These are phyloP conservation scores for Sebastes oblongus DNA, from an alignment of 2,797 vertebrate species.

Conservation along the genomic window DNA sequence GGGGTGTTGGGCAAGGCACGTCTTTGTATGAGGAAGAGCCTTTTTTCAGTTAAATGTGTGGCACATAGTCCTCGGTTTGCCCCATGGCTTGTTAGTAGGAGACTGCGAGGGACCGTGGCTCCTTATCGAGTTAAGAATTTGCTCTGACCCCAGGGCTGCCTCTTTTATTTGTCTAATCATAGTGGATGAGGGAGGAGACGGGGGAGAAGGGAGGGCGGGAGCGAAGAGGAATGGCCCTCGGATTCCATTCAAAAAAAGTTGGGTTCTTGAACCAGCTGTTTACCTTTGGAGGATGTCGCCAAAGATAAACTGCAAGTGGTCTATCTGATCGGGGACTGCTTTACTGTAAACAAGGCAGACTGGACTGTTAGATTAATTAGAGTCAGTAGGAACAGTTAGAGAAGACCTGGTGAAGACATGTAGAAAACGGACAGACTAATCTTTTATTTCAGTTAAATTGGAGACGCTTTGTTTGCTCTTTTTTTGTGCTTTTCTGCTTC, in stretches of 20 bases:
- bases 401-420: constrained; percentile 16
- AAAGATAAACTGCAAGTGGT: constrained; percentile 82
- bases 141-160: constrained; percentile 68
- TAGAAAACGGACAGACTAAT: not conserved
- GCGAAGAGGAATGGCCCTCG: constrained; percentile 44
- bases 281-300: constrained; percentile 81
- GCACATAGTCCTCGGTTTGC: constrained; percentile 52
- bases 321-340: constrained; percentile 82
- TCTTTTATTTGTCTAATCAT: constrained; percentile 79
- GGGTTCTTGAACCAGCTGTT: constrained; percentile 74
- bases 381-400: constrained; percentile 38
- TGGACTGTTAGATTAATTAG: constrained; percentile 66
- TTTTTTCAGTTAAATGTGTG: constrained; percentile 52
- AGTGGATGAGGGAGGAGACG: constrained; percentile 51
- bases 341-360: constrained; percentile 82
- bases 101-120: constrained; percentile 54
- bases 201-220: constrained; percentile 20
- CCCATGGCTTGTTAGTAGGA: constrained; percentile 52
- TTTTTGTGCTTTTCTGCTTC: constrained; percentile 14
- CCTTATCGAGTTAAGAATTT: constrained; percentile 77
- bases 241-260: constrained; percentile 72
- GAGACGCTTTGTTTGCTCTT: not conserved
- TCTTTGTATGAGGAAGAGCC: constrained; percentile 4
- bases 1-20: constrained; percentile 13
- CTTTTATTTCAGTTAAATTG: constrained; percentile 44